Conservation (phyloP, 2,113 vertebrate genomes). For the Meles meles region DNA sequence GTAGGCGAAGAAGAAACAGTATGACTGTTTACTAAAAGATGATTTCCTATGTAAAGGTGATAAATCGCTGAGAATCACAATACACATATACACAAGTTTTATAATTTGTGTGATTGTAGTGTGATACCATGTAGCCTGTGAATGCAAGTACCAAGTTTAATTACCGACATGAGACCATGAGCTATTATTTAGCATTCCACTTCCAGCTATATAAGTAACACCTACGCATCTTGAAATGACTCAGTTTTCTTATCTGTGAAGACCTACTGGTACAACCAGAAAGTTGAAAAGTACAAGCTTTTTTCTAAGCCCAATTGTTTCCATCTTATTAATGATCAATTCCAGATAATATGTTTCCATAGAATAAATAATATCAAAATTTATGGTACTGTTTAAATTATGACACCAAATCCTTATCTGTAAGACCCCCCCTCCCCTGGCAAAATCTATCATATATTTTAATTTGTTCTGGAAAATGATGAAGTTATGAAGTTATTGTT, state of each 20-base stretch:
- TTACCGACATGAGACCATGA: neutral
- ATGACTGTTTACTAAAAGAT: neutral
- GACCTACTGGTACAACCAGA: neutral
- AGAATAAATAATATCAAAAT: neutral
- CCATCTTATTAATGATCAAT: neutral
- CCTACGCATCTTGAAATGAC: neutral
- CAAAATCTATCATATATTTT: neutral
- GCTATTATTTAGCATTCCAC: neutral
- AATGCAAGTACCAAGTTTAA: neutral
- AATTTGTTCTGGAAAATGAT: neutral
- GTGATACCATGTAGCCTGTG: neutral
- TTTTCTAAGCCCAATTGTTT: neutral
- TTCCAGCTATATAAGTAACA: neutral
- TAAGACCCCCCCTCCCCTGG: neutral
- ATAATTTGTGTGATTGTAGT: neutral
- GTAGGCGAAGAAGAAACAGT: neutral
- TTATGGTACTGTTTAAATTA: neutral
- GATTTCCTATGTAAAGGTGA: neutral
- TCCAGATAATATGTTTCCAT: neutral
- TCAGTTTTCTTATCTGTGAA: neutral
- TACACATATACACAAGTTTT: neutral
- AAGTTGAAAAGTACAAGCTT: neutral
- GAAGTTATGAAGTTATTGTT: neutral
- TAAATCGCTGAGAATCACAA: neutral
- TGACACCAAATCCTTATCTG: neutral